Evolutionary conservation across 2,888 invertebrate species (phyloP).

Genomic region (Chalcosyrphus nemorum): DNA sequence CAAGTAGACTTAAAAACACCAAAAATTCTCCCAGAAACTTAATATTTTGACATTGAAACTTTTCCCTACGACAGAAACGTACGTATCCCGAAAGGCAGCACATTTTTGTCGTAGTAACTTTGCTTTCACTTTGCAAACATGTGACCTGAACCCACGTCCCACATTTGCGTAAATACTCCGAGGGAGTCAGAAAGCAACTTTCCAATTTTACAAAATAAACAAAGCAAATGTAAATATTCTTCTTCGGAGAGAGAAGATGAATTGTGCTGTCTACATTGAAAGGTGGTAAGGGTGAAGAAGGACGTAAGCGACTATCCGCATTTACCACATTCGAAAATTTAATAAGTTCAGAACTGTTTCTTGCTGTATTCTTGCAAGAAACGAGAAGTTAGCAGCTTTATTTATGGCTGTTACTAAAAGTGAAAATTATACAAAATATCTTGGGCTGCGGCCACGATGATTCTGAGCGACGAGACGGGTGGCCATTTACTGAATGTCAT

Average conservation of each 20-base stretch:
- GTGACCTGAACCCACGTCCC: conserved; percentile 30
- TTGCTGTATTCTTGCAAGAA: background rate
- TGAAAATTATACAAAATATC: too few species aligned
- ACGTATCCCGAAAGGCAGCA: background rate
- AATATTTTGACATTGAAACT: conserved; percentile 33
- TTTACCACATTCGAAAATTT: background rate
- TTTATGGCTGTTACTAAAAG: too few species aligned
- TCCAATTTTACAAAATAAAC: conserved; percentile 38
- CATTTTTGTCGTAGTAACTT: background rate
- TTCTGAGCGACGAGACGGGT: too few species aligned
- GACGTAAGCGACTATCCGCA: background rate
- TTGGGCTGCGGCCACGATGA: too few species aligned
- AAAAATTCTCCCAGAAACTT: conserved; percentile 18
- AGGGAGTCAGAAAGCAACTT: conserved; percentile 6
- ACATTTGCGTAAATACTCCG: conserved; percentile 17
- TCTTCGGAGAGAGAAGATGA: background rate
- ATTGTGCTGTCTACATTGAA: background rate
- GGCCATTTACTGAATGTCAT: too few species aligned
- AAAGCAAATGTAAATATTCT: conserved; percentile 26
- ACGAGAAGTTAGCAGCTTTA: too few species aligned
- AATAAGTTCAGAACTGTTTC: background rate
- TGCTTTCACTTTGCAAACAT: conserved; percentile 17
- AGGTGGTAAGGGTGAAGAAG: background rate
- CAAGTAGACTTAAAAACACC: background rate
- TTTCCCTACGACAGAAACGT: background rate